Evolutionary conservation across 2,113 vertebrate genomes (phyloP), one percentile per base, ranked within the genome.

Genomic region (Geococcyx californianus): DNA sequence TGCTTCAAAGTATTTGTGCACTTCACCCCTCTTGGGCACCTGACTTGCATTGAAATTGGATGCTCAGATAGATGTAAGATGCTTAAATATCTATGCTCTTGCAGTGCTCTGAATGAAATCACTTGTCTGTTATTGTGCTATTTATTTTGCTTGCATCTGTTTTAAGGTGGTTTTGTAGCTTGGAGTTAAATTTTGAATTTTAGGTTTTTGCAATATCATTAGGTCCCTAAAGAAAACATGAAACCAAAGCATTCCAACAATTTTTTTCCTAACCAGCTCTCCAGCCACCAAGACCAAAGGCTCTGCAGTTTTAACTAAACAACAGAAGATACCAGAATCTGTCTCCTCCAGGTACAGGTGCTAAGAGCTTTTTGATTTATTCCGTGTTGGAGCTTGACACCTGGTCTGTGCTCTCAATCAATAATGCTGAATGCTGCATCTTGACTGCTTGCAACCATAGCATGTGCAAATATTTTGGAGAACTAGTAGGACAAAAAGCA

Each of bases 201-300:
- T 68, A 66, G 51, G 15, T 34, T 87, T 92, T 90, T 88, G 14
- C 36, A 45, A 1, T 87, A 26, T 58, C 44, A 9, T 54, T 72
- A 93, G 72, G 14, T 62, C 81, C 70, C 8, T 87, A 90, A 79
- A 51, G 84, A 72, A 66, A 95, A 26, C 52, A 36, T 49, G 54
- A 85, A 69, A 83, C 49, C 77, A 75, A 91, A 78, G 40, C 21
- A 4, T 92, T 89, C 75, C 92, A 96, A 28, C 78, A 47, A 16
- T 72, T 52, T 91, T 82, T 94, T 93, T 38, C 82, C 74, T 92
- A 92, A 89, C 70, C 77, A 93, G 67, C 87, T 93, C 66, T 81
- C 64, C 83, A 85, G 0, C 33, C 52, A 86, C 31, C 2, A 21
- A 78, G 84, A 87, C 59, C 70, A 95, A 94, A 82, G 78, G 77